Evolutionary conservation across 2,888 invertebrate genomes (phyloP).

Genomic region (Drepanosiphum platanoidis): DNA sequence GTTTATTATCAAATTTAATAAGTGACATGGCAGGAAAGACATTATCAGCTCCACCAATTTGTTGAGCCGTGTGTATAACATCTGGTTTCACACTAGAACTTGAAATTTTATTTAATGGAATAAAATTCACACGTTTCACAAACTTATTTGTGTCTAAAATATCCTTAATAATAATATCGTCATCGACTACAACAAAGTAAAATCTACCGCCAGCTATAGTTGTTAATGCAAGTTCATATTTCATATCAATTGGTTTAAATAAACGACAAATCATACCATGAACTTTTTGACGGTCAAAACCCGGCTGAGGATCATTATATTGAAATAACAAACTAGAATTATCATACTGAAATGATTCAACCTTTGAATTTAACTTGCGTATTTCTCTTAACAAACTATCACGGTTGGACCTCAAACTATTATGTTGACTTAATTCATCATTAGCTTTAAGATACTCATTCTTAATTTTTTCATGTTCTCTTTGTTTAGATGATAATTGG

Average conservation of each 20-base stretch:
- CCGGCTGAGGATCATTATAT: slow-evolving; percentile 81
- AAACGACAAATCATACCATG: slow-evolving; percentile 84
- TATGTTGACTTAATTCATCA: slow-evolving; percentile 33
- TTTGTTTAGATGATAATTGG: slow-evolving; percentile 50
- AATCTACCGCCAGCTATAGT: slow-evolving; percentile 85
- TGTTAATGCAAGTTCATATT: slow-evolving; percentile 82
- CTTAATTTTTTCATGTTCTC: slow-evolving; percentile 42
- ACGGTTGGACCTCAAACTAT: slow-evolving; percentile 50
- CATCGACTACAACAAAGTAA: slow-evolving; percentile 90
- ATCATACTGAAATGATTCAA: slow-evolving; percentile 67
- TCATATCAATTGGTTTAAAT: slow-evolving; percentile 77
- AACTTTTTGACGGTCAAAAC: slow-evolving; percentile 76
- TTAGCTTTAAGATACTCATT: slow-evolving; percentile 39
- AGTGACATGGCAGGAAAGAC: slow-evolving; percentile 84
- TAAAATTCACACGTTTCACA: slow-evolving; percentile 83
- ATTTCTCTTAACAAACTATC: slow-evolving; percentile 51
- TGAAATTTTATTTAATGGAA: slow-evolving; percentile 88
- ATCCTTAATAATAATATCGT: slow-evolving; percentile 83
- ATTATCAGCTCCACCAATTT: slow-evolving; percentile 58
- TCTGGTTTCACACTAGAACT: slow-evolving; percentile 24
- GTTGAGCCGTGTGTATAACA: slow-evolving; percentile 33
- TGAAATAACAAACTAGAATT: slow-evolving; percentile 73
- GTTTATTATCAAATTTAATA: slow-evolving; percentile 75
- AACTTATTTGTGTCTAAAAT: slow-evolving; percentile 85
- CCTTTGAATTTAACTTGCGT: slow-evolving; percentile 36